Evolutionary conservation across 2,797 vertebrate species (phyloP), one percentile per base, ranked within the genome.

Genomic region (Naso thynnoides): DNA sequence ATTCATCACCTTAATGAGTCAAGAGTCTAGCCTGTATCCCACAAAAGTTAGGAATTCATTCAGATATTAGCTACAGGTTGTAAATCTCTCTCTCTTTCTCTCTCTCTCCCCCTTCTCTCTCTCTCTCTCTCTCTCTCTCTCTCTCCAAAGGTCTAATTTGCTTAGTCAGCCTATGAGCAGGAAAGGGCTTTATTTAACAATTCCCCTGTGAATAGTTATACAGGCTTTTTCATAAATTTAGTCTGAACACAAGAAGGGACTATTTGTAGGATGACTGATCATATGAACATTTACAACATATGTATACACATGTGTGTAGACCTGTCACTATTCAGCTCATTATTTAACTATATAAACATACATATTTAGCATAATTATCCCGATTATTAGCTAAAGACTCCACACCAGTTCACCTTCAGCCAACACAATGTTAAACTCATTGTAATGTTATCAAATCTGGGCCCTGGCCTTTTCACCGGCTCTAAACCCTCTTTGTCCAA

Each of bases 1-100:
- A 91, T 91, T 89, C 82, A 84, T 79, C 69, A 79, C 81, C 61
- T 87, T 87, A 92, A 91, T 89, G 79, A 90, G 76, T 88, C 66
- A 75, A 86, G 49, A 76, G 61, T 84, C 78, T 55, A 55, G 73
- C 16, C 70, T 78, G 59, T 38, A 70, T 82, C 73, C 56, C 58
- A 70, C 54, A 83, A 73, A 89, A 81, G 73, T 81, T 83, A 54
- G 62, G 63, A 79, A 80, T 80, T 78, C 71, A 82, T 90, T 90
- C 81, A 70, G 70, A 72, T 73, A 81, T 87, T 75, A 69, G 73
- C 85, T 80, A 89, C 86, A 88, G 82, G 88, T 92, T 86, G 69
- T 68, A 83, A 84, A 86, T 88, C 78, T 70, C 54, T 47, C 50
- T n/a, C 70, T 73, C 55, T 49, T 38, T 23, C 66, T 73, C 56